Conservation (phyloP, 1,140 invertebrate species). For the Ptiloglossa arizonensis region DNA sequence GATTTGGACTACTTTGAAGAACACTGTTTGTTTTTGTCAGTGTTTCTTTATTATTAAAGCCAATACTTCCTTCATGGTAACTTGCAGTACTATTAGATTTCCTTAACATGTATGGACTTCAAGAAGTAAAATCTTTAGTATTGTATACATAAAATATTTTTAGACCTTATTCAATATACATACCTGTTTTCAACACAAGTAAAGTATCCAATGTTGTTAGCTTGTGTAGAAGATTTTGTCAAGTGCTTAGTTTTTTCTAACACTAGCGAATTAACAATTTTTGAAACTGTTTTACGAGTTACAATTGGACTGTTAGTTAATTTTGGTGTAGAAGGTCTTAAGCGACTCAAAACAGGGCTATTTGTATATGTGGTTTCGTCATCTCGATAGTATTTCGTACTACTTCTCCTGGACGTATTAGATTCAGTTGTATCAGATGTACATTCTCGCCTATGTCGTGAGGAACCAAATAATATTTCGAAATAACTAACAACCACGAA, state of each 20-base stretch:
- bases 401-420: slow-evolving; percentile 71
- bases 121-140: slow-evolving; percentile 20
- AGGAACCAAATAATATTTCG: slow-evolving; percentile 4
- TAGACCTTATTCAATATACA: background rate
- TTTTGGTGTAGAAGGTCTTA: slow-evolving; percentile 70
- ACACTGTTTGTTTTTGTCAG: slow-evolving; percentile 44
- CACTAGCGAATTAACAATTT: slow-evolving; percentile 64
- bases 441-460: slow-evolving; percentile 59
- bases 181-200: slow-evolving; percentile 73
- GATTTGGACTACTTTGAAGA: slow-evolving; percentile 62
- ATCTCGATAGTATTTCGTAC: slow-evolving; percentile 62
- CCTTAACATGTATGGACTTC: slow-evolving; percentile 72
- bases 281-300: slow-evolving; percentile 63
- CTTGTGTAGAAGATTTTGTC: slow-evolving; percentile 59
- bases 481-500: slow-evolving; percentile 1
- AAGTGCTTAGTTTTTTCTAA: slow-evolving; percentile 68
- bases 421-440: slow-evolving; percentile 70
- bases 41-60: slow-evolving; percentile 58
- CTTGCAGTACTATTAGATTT: slow-evolving; percentile 72
- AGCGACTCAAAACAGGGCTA: slow-evolving; percentile 69
- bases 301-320: slow-evolving; percentile 73
- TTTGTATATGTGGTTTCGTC: slow-evolving; percentile 67
- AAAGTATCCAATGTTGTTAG: slow-evolving; percentile 73
- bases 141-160: background rate
- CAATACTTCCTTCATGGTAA: slow-evolving; percentile 64